Conservation (phyloP, 2,113 vertebrate species). For the Aramus guarauna region DNA sequence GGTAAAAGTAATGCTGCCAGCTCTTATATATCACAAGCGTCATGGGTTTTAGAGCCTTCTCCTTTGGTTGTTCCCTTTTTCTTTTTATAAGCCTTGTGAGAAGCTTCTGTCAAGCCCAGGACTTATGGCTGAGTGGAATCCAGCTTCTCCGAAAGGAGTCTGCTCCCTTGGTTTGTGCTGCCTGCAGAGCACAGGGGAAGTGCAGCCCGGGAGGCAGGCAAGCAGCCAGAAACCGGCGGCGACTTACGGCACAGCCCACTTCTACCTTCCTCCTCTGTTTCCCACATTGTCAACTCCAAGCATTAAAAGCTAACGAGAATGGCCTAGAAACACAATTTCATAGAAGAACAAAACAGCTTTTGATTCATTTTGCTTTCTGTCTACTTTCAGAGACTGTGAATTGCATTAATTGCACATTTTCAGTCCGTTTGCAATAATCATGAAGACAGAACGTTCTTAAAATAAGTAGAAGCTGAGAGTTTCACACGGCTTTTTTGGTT, state of each 20-base stretch:
- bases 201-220: slow-evolving; percentile 25
- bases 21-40: neutral
- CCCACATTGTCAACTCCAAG: neutral
- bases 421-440: neutral
- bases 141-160: slow-evolving; percentile 30
- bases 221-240: slow-evolving; percentile 14
- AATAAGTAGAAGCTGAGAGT: neutral
- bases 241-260: slow-evolving; percentile 9
- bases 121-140: slow-evolving; percentile 26
- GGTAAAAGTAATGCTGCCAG: neutral
- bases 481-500: neutral
- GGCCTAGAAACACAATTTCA: slow-evolving; percentile 24
- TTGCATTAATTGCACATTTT: neutral
- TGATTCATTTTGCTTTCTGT: neutral
- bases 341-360: slow-evolving; percentile 27
- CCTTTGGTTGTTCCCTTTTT: slow-evolving; percentile 28
- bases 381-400: neutral
- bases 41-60: slow-evolving; percentile 33
- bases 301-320: neutral
- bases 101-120: slow-evolving; percentile 55
- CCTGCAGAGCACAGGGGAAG: slow-evolving; percentile 51
- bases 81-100: slow-evolving; percentile 52
- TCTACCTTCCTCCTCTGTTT: slow-evolving; percentile 28
- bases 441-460: neutral
- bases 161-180: slow-evolving; percentile 18